Evolutionary conservation across 2,797 vertebrate genomes (phyloP), one percentile per base, ranked within the genome.

Genomic region (Eulemur albifrons): DNA sequence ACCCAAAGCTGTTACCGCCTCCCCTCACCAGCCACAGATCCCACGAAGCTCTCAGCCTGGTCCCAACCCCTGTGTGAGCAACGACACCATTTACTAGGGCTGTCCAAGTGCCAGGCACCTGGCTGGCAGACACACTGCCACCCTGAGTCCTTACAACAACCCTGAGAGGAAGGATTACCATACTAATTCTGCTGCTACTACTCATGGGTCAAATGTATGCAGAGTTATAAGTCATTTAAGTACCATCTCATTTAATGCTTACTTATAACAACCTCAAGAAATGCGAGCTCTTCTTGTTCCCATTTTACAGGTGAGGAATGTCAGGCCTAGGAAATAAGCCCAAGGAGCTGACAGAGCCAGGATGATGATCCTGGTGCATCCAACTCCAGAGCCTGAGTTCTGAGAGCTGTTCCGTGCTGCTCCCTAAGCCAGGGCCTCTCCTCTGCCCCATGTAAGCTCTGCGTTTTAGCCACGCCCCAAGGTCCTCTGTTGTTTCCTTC

Each of bases 101-200:
- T 40, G 45, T 14, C 35, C 38, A 12, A 0, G 0, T 3, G 30
- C 50, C 35, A 75, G 52, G 57, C 38, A 50, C 18, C 25, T 0
- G 2, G 73, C 52, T 50, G 35, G 30, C 27, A 81, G 61, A 40
- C 25, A 70, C 0, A 2, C 8, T 1, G 9, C 27, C n/a, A 27
- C 76, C 30, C 57, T 27, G 13, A n/a, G 23, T 43, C 38, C 32
- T 30, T 40, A 32, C 5, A n/a, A 3, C 10, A 3, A 27, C 69
- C 93, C 43, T 0, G 2, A 9, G 50, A 61, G 48, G 25, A 25
- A 82, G 27, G n/a, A n/a, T 14, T 4, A 8, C 14, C 1, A 17
- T 4, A 5, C 5, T 14, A 15, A 52, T 18, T 59, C 45, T 14
- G 11, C 35, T 45, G 35, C 17, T 40, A 12, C 1, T 61, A 17